phyloP scores from a whole-genome alignment of 2,888 invertebrate species.

The Rotaria socialis region DNA sequence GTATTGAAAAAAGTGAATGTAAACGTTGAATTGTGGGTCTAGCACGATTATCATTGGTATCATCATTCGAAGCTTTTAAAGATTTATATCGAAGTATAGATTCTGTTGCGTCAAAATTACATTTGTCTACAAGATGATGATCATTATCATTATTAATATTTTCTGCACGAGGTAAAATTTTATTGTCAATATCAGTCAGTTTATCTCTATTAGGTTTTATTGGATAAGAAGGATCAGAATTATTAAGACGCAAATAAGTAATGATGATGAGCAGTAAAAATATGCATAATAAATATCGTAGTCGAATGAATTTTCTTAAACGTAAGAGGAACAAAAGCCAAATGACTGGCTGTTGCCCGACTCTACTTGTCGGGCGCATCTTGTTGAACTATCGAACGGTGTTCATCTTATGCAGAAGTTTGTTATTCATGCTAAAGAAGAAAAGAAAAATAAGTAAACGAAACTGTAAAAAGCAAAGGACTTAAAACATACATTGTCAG shows the following conservation, averaged over 20 bases:
- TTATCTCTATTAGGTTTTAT: neutral
- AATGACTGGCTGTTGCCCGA: neutral
- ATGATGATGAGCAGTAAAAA: neutral
- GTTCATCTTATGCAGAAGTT: neutral
- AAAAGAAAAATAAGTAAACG: neutral
- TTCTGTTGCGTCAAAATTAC: neutral
- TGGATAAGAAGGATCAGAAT: neutral
- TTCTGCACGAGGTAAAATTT: neutral
- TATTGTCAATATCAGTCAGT: neutral
- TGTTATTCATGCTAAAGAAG: neutral
- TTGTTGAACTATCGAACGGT: neutral
- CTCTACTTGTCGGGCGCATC: neutral
- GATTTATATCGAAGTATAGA: neutral
- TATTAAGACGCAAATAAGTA: neutral
- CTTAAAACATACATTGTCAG: neutral
- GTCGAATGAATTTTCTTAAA: neutral
- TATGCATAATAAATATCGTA: neutral
- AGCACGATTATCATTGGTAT: neutral
- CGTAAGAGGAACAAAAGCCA: neutral
- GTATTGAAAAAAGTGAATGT: neutral
- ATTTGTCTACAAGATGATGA: neutral
- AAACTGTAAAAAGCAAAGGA: too few relatives aligned
- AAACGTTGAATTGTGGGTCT: neutral
- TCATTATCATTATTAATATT: neutral
- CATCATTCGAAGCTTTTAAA: neutral